Evolutionary conservation across 2,888 invertebrate species (phyloP).

Genomic region (Megastigmus dorsalis): DNA sequence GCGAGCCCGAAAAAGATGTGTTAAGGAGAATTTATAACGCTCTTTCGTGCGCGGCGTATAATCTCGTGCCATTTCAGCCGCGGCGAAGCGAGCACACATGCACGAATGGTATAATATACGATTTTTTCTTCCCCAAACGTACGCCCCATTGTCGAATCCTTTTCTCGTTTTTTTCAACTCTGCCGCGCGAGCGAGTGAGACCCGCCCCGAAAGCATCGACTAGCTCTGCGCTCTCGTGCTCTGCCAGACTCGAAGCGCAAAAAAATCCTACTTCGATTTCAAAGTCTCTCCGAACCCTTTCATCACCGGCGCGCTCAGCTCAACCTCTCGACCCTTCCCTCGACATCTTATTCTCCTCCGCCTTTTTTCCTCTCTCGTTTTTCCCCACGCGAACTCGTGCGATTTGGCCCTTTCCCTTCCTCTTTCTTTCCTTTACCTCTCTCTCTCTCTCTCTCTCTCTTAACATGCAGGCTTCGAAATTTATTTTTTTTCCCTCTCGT

Average conservation of each 20-base stretch:
- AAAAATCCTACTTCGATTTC: slow-evolving; percentile 59
- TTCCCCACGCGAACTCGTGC: not conserved
- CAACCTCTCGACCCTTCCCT: not conserved
- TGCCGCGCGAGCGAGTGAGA: too few species aligned
- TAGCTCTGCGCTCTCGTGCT: too few species aligned
- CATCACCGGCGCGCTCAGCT: slow-evolving; percentile 24
- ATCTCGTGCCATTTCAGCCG: slow-evolving; percentile 31
- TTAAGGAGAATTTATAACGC: slow-evolving; percentile 4
- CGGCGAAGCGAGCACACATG: too few species aligned
- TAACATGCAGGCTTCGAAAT: too few species aligned
- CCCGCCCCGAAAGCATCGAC: slow-evolving; percentile 25
- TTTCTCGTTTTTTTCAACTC: slow-evolving; percentile 9
- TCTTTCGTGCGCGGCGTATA: too few species aligned
- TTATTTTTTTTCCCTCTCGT: too few species aligned
- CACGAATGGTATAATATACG: slow-evolving; percentile 2
- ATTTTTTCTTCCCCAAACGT: slow-evolving; percentile 31
- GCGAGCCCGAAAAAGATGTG: too few species aligned
- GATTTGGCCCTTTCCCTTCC: too few species aligned
- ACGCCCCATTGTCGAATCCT: slow-evolving; percentile 23
- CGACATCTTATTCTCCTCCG: slow-evolving; percentile 19
- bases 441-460: too few species aligned
- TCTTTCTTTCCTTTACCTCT: too few species aligned
- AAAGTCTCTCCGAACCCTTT: slow-evolving; percentile 54
- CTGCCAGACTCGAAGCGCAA: not conserved
- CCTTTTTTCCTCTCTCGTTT: slow-evolving; percentile 19